Base-by-base conservation (phyloP, 2,797 vertebrate species). In the Sphenodon punctatus region DNA sequence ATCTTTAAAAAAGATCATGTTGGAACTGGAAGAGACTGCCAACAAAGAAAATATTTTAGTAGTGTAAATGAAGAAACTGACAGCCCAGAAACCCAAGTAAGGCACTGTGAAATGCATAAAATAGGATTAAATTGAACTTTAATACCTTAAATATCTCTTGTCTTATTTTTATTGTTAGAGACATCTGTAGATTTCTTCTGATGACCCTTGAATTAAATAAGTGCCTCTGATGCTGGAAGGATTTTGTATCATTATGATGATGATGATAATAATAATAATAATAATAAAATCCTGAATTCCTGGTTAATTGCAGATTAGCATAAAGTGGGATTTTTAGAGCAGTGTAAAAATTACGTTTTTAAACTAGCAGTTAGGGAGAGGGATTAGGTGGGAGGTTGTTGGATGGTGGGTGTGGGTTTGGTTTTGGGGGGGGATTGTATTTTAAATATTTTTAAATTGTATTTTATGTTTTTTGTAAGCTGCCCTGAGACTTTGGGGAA, bases 21-120 rank as follows among this genome's bases (percentile, higher is more conserved):
- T 3, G 75, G 9, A 72, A 75, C 36, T 71, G 36, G 46, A 80
- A 49, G 72, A 74, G 16, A 75, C 32, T 49, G 27, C 27, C 61
- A 77, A 77, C 49, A 36, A 56, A 39, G 34, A 74, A 70, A 70
- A 22, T 69, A 45, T 71, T 87, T 84, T 67, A 59, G 63, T 43
- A 43, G 39, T 68, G 7, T 53, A 39, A 76, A 65, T 41, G 83
- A 86, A 86, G 79, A 78, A 49, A 51, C 41, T 56, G 65, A 30
- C 22, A 14, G 16, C 43, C 43, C 78, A 69, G 43, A 78, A 39
- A 19, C 78, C 30, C 59, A 75, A 56, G 43, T 75, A 71, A 80
- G 90, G 77, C 65, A 70, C 17, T 6, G 23, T 8, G 4, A 69
- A 41, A 66, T 53, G 13, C 41, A n/a, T 72, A 49, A 78, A 63